Evolutionary conservation across 2,113 vertebrate genomes (phyloP), one percentile per base, ranked within the genome.

Genomic region (Pelodiscus sinensis): DNA sequence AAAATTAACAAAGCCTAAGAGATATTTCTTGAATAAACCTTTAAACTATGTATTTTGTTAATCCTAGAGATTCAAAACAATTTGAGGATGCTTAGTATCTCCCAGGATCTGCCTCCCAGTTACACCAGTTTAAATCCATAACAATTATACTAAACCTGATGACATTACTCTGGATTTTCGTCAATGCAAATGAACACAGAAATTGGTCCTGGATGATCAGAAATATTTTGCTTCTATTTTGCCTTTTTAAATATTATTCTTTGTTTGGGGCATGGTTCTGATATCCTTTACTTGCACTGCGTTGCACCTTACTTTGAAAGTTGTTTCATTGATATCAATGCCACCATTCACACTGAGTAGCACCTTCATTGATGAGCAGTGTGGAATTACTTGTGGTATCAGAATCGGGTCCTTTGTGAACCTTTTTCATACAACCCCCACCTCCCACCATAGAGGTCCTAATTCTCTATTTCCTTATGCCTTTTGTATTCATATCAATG

Each of bases 1-100:
- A 75, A 86, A 88, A 94, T 90, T 92, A 94, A 88, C 19, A 91
- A 88, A 95, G 84, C 65, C 90, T 89, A 79, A 52, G 44, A 68
- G 87, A 92, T 84, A 89, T 89, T 96, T 96, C 93, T 92, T 95
- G 86, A 88, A 92, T 55, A 55, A 55, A 8, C 14, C 22, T 44
- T 75, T 44, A 38, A 24, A 19, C 38, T 75, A 22, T 75, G 13
- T 35, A 19, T 12, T 27, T 77, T 77, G 93, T 82, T 94, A 84
- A 31, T 82, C 55, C 82, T 81, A 79, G 60, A 87, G 73, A 91
- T 73, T 9, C 88, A 96, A 50, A 35, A 82, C 31, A 68, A 92
- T 44, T 58, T 92, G 52, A 68, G 29, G 83, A 31, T 51, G 24
- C 65, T 87, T 84, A 22, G 73, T 35, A 54, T 51, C 81, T 90